Percentiles rank a stretch among this genome's conserved stretches.
phyloP scores from a whole-genome alignment of 2,113 vertebrate genomes.

The Datnioides undecimradiatus region DNA sequence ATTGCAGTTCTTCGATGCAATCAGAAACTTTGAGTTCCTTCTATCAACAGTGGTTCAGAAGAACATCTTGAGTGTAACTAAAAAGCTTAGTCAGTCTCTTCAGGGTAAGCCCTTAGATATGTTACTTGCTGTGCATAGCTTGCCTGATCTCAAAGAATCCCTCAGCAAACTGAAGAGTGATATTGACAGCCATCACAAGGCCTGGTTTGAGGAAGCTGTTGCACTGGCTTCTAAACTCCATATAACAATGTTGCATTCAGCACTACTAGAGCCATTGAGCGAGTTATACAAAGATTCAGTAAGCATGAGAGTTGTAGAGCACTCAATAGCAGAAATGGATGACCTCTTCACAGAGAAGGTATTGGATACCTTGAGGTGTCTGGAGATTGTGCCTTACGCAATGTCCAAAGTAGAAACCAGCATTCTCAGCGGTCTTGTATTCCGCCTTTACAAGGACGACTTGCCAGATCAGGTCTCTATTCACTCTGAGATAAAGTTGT shows the following conservation, averaged over 20 bases:
- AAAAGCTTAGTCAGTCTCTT: constrained; percentile 79
- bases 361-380: constrained; percentile 81
- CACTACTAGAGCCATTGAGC: constrained; percentile 78
- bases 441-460: constrained; percentile 82
- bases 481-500: constrained; percentile 79
- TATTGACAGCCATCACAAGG: constrained; percentile 78
- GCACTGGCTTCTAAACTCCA: constrained; percentile 77
- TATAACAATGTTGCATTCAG: constrained; percentile 74
- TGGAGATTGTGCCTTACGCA: constrained; percentile 88
- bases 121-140: constrained; percentile 75
- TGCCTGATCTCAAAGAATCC: constrained; percentile 73
- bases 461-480: constrained; percentile 81
- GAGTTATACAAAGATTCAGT: constrained; percentile 82
- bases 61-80: constrained; percentile 73
- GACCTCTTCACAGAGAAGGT: constrained; percentile 82
- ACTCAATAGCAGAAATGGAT: constrained; percentile 76
- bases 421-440: constrained; percentile 75
- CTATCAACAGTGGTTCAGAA: constrained; percentile 81
- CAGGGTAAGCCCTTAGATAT: constrained; percentile 84
- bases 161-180: constrained; percentile 75
- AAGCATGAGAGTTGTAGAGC: constrained; percentile 76
- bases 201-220: constrained; percentile 84
- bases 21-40: constrained; percentile 84
- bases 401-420: constrained; percentile 83
- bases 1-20: constrained; percentile 60